Conservation (phyloP, 2,797 vertebrate genomes). For the Hippopotamyrus pictus region DNA sequence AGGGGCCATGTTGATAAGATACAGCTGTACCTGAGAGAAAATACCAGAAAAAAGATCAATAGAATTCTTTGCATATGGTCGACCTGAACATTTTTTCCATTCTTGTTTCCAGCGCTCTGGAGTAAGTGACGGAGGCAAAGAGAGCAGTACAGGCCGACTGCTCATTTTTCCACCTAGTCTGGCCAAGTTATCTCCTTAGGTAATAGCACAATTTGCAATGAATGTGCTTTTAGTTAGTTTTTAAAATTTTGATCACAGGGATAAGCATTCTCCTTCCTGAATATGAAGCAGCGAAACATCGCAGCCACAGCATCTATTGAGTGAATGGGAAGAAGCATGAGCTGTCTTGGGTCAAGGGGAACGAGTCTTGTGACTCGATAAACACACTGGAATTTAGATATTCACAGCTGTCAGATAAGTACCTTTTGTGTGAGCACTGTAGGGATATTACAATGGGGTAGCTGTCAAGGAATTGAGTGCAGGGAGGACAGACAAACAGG, state of each 20-base stretch:
- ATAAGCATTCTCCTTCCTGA: not conserved
- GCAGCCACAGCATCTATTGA: not conserved
- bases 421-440: not conserved
- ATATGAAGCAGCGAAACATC: not conserved
- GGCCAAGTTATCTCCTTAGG: constrained; percentile 13
- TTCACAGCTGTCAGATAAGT: constrained; percentile 19
- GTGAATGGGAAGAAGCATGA: not conserved
- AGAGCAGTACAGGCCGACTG: not conserved
- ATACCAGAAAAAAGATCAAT: not conserved
- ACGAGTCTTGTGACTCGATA: constrained; percentile 21
- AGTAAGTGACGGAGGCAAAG: not conserved
- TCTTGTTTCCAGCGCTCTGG: not conserved
- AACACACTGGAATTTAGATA: constrained; percentile 6
- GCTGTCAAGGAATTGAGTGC: not conserved
- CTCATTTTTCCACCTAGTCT: not conserved
- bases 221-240: not conserved
- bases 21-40: constrained; percentile 18
- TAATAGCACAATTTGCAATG: constrained; percentile 6
- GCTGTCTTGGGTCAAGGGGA: not conserved
- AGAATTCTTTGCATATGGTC: not conserved
- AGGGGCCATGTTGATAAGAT: constrained; percentile 43
- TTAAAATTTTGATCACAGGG: not conserved
- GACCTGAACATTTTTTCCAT: not conserved
- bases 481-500: not conserved
- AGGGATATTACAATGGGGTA: not conserved